These are phyloP conservation scores for Patella ulyssiponensis DNA, from an alignment of 2,888 invertebrate genomes.

Conservation along the genomic window DNA sequence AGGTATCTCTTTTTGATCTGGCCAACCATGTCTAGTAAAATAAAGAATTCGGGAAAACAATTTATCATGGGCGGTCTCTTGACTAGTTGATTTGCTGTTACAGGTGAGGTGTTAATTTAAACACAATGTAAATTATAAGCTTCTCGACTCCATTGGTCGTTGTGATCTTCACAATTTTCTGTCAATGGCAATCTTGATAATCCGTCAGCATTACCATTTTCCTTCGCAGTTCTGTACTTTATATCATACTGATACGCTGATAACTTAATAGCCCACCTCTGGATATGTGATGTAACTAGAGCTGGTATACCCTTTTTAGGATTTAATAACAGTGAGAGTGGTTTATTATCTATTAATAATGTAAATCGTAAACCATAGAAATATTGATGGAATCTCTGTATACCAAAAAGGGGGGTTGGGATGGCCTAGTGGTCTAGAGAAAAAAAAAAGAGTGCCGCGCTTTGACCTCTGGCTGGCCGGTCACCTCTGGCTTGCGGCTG, in stretches of 20 bases:
- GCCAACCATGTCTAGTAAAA: conserved; percentile 30
- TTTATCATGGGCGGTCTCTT: conserved; percentile 29
- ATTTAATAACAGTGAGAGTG: conserved; percentile 67
- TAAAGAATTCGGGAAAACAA: conserved; percentile 31
- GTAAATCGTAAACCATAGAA: conserved; percentile 40
- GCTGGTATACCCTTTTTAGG: conserved; percentile 53
- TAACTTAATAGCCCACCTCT: conserved; percentile 55
- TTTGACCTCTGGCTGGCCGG: too few species aligned
- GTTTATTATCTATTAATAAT: conserved; percentile 69
- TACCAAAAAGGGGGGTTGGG: too few species aligned
- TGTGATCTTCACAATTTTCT: conserved; percentile 9
- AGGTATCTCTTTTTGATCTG: conserved; percentile 27
- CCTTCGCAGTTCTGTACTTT: conserved; percentile 50
- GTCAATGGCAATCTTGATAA: conserved; percentile 52
- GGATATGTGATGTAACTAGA: conserved; percentile 53
- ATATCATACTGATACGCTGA: conserved; percentile 64
- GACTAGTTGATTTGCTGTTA: conserved; percentile 20
- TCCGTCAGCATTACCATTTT: conserved; percentile 63
- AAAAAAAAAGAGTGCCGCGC: too few species aligned
- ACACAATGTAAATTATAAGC: conserved; percentile 22
- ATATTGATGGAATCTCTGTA: conserved; percentile 43
- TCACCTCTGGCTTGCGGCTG: too few species aligned
- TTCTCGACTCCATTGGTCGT: conserved; percentile 14
- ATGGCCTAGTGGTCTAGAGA: too few species aligned
- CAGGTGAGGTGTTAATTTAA: conserved; percentile 56